These are phyloP conservation scores for Cyphomyrus discorhynchus DNA, from an alignment of 2,113 vertebrate species.

Conservation along the genomic window DNA sequence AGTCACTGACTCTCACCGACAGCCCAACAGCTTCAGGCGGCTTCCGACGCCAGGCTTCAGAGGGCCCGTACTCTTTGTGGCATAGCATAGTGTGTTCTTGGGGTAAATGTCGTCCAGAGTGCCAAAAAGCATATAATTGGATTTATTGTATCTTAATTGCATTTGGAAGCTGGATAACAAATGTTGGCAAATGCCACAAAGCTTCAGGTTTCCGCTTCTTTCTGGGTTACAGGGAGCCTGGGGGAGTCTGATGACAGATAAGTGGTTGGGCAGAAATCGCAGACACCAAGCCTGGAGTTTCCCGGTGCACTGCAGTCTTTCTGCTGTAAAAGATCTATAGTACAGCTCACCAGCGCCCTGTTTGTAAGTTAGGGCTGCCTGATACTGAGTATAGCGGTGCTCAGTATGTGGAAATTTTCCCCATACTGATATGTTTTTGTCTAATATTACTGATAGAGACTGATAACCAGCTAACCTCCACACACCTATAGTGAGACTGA, in stretches of 20 bases:
- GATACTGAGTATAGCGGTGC: not conserved
- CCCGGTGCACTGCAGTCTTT: not conserved
- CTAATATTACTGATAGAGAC: not conserved
- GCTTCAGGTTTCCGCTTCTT: constrained; percentile 10
- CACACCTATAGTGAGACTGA: not conserved
- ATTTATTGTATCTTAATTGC: constrained; percentile 13
- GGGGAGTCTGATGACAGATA: not conserved
- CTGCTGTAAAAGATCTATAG: not conserved
- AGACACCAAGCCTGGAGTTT: no score
- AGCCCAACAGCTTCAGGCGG: not conserved
- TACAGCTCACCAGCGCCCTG: not conserved
- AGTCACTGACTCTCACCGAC: not conserved
- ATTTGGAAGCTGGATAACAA: not conserved
- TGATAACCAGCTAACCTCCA: not conserved
- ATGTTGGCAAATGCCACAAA: not conserved
- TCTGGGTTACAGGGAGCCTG: not conserved
- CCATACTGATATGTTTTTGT: not conserved
- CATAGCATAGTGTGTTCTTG: not conserved
- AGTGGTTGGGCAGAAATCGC: not conserved
- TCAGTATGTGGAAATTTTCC: not conserved
- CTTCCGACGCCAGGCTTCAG: not conserved
- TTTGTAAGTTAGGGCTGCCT: not conserved
- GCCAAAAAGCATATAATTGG: not conserved
- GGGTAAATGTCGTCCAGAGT: not conserved
- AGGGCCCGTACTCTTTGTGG: not conserved